phyloP scores from a whole-genome alignment of 1,140 invertebrate genomes.

The Geopemphigus sp. region DNA sequence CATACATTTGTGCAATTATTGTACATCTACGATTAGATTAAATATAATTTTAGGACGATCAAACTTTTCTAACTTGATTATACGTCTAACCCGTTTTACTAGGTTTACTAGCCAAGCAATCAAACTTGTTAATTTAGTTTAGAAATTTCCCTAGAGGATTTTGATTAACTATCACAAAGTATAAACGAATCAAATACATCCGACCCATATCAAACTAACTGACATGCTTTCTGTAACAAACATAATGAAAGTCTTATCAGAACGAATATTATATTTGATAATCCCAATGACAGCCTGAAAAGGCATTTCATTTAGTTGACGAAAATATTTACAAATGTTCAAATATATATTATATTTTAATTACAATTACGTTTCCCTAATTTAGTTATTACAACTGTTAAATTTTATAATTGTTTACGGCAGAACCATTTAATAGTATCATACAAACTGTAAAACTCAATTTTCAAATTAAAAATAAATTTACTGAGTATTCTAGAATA shows the following conservation, averaged over 20 bases:
- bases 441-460: no score
- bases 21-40: background rate
- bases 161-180: background rate
- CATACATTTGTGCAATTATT: background rate
- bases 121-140: background rate
- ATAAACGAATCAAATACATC: background rate
- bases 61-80: background rate
- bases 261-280: background rate
- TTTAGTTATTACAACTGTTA: no score
- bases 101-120: background rate
- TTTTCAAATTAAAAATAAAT: no score
- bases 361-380: no score
- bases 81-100: background rate
- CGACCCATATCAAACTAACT: background rate
- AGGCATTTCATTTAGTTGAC: no score
- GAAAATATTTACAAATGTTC: no score
- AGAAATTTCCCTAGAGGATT: background rate
- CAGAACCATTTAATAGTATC: no score
- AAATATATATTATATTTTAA: no score
- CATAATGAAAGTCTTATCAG: background rate
- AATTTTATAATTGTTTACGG: background rate
- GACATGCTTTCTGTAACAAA: background rate
- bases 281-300: background rate
- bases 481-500: no score
- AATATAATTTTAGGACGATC: background rate